A percentile compares a stretch with the other conserved stretches of the same genome.
Evolutionary conservation across 2,888 invertebrate genomes (phyloP).

Genomic region (Campopleginae sp.): DNA sequence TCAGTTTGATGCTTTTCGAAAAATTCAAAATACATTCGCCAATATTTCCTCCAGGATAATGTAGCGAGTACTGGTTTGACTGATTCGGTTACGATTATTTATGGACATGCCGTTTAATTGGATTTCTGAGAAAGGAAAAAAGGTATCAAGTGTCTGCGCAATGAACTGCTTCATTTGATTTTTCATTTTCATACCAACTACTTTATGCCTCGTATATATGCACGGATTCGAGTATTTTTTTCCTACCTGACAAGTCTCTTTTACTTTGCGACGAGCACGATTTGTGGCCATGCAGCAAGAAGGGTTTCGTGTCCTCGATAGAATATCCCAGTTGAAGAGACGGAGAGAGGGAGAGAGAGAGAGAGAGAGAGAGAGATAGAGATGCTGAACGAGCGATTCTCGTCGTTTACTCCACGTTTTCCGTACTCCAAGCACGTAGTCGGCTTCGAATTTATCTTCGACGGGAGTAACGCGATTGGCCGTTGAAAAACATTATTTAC

Average conservation of each 20-base stretch:
- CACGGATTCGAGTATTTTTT: slow-evolving; percentile 39
- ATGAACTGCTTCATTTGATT: slow-evolving; percentile 34
- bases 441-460: slow-evolving; percentile 76
- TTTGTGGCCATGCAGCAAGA: slow-evolving; percentile 18
- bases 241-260: slow-evolving; percentile 38
- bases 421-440: slow-evolving; percentile 75
- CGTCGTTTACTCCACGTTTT: slow-evolving; percentile 64
- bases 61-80: not conserved
- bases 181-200: slow-evolving; percentile 55
- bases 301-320: slow-evolving; percentile 28
- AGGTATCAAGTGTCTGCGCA: not conserved
- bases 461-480: slow-evolving; percentile 76
- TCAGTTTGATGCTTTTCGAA: not conserved
- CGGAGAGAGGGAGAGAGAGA: slow-evolving; percentile 12
- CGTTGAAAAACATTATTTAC: slow-evolving; percentile 77
- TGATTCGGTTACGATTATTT: slow-evolving; percentile 16
- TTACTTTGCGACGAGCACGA: slow-evolving; percentile 36
- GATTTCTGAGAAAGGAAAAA: slow-evolving; percentile 20
- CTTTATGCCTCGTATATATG: slow-evolving; percentile 15
- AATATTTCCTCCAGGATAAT: not conserved
- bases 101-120: slow-evolving; percentile 28
- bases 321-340: slow-evolving; percentile 35
- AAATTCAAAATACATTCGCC: not conserved
- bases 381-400: slow-evolving; percentile 37
- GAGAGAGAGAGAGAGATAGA: slow-evolving; percentile 29